These are phyloP conservation scores for Cepphus grylle DNA, from an alignment of 2,113 vertebrate species.

Conservation along the genomic window DNA sequence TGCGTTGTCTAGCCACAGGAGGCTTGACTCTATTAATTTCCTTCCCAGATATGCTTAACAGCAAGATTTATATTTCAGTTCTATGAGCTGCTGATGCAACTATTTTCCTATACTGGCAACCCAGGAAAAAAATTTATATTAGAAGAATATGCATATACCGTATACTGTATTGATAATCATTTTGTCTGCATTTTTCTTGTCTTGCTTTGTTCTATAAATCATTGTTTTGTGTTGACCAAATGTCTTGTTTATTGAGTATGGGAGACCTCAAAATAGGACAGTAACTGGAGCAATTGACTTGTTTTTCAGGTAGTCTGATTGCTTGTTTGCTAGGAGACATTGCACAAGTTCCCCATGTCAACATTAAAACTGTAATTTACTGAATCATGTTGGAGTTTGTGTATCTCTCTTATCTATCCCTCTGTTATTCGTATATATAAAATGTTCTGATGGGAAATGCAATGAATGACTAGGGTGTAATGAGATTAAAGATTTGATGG, in stretches of 20 bases:
- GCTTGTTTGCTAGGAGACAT: not conserved
- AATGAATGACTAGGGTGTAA: not conserved
- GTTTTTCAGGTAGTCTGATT: not conserved
- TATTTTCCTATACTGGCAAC: not conserved
- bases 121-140: not conserved
- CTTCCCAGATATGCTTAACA: not conserved
- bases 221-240: not conserved
- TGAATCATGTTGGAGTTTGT: not conserved
- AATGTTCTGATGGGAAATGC: not conserved
- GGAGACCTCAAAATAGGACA: not conserved
- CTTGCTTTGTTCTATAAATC: not conserved
- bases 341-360: not conserved
- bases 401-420: not conserved
- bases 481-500: not conserved
- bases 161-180: not conserved
- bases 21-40: not conserved
- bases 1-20: conserved; percentile 68
- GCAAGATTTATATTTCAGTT: conserved; percentile 5
- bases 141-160: not conserved
- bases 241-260: not conserved
- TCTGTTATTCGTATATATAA: not conserved
- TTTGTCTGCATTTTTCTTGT: not conserved
- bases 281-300: not conserved
- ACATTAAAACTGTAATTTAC: conserved; percentile 35
- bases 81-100: conserved; percentile 22